Percentiles rank a stretch among this genome's conserved stretches.
Evolutionary conservation across 2,797 vertebrate genomes (phyloP).

Genomic region (Onychomys leucogaster): DNA sequence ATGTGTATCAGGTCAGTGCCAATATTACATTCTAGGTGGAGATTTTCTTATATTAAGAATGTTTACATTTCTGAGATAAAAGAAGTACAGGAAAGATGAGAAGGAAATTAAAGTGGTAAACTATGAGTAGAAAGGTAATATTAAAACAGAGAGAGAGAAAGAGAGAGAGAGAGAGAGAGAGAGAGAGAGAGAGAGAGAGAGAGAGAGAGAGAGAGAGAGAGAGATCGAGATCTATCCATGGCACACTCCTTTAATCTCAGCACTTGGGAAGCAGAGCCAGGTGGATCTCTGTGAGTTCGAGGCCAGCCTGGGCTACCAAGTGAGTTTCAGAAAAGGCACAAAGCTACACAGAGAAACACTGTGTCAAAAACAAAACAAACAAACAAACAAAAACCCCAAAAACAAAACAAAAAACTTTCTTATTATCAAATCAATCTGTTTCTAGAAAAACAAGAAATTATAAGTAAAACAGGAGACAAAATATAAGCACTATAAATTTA

Average conservation of each 20-base stretch:
- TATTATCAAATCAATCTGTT: not conserved
- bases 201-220: not conserved
- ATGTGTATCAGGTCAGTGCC: not conserved
- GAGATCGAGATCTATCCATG: too few relatives aligned
- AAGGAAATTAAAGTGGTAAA: not conserved
- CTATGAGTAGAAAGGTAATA: not conserved
- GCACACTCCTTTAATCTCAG: too few relatives aligned
- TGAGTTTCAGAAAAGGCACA: too few relatives aligned
- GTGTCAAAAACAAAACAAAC: too few relatives aligned
- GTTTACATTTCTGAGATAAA: not conserved
- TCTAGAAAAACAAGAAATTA: not conserved
- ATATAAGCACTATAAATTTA: not conserved
- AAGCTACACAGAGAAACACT: too few relatives aligned
- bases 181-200: not conserved
- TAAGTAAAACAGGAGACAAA: not conserved
- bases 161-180: not conserved
- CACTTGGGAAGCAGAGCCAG: too few relatives aligned
- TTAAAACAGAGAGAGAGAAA: not conserved
- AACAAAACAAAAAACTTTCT: not conserved
- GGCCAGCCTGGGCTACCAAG: too few relatives aligned
- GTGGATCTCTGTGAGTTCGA: too few relatives aligned
- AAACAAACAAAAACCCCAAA: too few relatives aligned
- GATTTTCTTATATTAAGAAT: not conserved
- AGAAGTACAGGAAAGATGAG: not conserved
- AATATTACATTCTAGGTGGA: rapidly evolving